Percentiles rank a stretch among this genome's conserved stretches.
These are phyloP conservation scores for Cranoglanis bouderius DNA, from an alignment of 2,113 vertebrate genomes.

Conservation along the genomic window DNA sequence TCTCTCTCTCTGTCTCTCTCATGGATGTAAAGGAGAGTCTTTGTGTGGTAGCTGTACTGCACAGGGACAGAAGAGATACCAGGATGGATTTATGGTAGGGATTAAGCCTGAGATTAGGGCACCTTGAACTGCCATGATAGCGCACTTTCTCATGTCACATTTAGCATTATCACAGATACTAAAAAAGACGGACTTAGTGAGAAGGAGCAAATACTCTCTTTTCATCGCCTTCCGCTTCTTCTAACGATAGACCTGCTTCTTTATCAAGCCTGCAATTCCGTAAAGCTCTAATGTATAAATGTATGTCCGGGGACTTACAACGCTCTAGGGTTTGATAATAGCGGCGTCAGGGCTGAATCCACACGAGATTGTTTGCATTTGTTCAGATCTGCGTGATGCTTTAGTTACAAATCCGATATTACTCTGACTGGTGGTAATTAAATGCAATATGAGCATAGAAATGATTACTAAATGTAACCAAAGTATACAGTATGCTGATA, in stretches of 20 bases:
- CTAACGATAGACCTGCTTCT: background rate
- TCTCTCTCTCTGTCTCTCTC: background rate
- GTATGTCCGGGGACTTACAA: background rate
- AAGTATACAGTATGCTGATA: background rate
- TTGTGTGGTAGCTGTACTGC: conserved; percentile 39
- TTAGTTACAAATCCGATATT: background rate
- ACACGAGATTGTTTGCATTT: background rate
- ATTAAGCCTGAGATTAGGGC: conserved; percentile 51
- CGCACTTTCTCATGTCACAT: conserved; percentile 48
- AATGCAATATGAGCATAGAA: background rate
- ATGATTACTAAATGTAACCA: background rate
- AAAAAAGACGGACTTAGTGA: conserved; percentile 25
- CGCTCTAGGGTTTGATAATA: background rate
- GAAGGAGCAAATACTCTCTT: background rate
- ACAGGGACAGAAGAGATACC: conserved; percentile 42
- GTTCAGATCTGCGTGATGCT: background rate
- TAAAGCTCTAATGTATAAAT: background rate
- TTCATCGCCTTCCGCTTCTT: background rate
- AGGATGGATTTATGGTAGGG: conserved; percentile 56
- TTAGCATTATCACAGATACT: conserved; percentile 45
- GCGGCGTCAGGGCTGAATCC: background rate
- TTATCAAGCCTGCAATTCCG: background rate
- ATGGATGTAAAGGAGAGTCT: conserved; percentile 29
- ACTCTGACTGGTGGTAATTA: background rate
- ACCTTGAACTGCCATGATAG: conserved; percentile 53